phyloP scores from a whole-genome alignment of 1,140 invertebrate genomes.

The Apocrypta bakeri region DNA sequence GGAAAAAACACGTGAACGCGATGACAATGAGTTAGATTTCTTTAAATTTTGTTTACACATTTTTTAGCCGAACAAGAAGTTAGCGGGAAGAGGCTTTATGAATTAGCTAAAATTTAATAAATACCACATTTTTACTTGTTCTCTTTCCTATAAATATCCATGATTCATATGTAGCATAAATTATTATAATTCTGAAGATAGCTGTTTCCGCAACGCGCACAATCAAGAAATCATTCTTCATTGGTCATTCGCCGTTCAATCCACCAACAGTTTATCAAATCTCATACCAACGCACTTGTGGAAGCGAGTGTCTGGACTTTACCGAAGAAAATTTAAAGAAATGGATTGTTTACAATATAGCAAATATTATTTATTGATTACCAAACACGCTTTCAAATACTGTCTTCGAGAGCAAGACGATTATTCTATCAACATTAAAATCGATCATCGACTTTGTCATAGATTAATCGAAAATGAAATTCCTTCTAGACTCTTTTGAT shows the following conservation, averaged over 20 bases:
- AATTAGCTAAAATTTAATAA: too few relatives aligned
- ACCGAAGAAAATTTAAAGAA: too few relatives aligned
- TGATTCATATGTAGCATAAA: too few relatives aligned
- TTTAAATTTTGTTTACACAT: background rate
- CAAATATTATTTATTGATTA: too few relatives aligned
- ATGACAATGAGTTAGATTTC: background rate
- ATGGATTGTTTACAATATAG: too few relatives aligned
- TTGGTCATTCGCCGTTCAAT: constrained; percentile 48
- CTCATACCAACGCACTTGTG: constrained; percentile 55
- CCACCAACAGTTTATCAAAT: constrained; percentile 60
- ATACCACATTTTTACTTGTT: too few relatives aligned
- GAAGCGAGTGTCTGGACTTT: too few relatives aligned
- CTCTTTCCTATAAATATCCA: too few relatives aligned
- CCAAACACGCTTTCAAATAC: background rate
- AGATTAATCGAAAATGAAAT: constrained; percentile 12
- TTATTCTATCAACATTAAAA: constrained; percentile 24
- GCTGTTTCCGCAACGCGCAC: too few relatives aligned
- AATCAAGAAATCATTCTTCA: constrained; percentile 51
- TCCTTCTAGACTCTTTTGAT: background rate
- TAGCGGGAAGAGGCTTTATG: too few relatives aligned
- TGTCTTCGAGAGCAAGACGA: background rate
- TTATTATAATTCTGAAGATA: too few relatives aligned
- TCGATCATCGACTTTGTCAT: constrained; percentile 15
- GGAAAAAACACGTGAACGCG: background rate
- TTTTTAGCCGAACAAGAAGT: too few relatives aligned